Percentiles rank a stretch among this genome's conserved stretches.
Conservation (phyloP, 1,140 invertebrate species). For the Bursaphelenchus mucronatus region DNA sequence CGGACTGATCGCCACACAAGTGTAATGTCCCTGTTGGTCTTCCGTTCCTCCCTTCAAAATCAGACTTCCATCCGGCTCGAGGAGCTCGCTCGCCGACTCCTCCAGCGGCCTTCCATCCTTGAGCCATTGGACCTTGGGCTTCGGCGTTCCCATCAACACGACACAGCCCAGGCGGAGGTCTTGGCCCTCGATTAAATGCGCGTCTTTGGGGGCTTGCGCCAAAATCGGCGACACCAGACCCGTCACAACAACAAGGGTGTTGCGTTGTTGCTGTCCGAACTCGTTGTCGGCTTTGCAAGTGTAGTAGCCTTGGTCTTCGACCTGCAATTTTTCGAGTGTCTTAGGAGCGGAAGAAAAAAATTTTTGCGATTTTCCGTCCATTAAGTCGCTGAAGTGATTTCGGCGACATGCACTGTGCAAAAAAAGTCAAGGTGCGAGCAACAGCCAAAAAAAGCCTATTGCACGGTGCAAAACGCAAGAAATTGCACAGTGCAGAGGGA, state of each 20-base stretch:
- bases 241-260: conserved; percentile 62
- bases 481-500: no score
- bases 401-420: no score
- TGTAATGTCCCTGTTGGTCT: conserved; percentile 62
- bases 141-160: conserved; percentile 63
- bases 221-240: conserved; percentile 61
- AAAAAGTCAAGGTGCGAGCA: no score
- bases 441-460: no score
- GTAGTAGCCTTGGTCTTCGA: conserved; percentile 57
- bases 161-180: conserved; percentile 60
- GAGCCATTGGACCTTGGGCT: conserved; percentile 63
- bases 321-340: conserved; percentile 1
- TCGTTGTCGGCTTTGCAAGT: conserved; percentile 63
- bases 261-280: conserved; percentile 61
- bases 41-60: conserved; percentile 41
- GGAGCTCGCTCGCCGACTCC: conserved; percentile 28
- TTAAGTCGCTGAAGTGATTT: no score
- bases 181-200: conserved; percentile 55
- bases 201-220: conserved; percentile 51
- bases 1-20: conserved; percentile 63
- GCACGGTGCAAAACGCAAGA: no score
- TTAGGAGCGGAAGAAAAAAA: neutral
- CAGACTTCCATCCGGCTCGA: conserved; percentile 51
- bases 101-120: conserved; percentile 56
- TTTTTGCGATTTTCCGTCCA: no score